Evolutionary conservation across 2,113 vertebrate species (phyloP).

Genomic region (Melierax canorus): DNA sequence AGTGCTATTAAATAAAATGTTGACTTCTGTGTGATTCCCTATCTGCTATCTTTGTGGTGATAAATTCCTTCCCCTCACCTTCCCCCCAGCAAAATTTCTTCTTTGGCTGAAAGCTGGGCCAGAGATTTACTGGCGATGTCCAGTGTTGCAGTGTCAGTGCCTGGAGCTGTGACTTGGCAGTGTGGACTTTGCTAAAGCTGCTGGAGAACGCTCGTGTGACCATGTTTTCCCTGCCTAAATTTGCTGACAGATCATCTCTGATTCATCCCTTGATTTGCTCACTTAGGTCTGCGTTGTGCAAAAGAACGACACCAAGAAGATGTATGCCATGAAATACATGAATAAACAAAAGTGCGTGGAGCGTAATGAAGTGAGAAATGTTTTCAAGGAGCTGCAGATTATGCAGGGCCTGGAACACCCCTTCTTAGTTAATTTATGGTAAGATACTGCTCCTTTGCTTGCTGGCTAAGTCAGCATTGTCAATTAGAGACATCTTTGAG

Average conservation of each 20-base stretch:
- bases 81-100: background rate
- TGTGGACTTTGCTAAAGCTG: background rate
- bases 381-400: constrained; percentile 97
- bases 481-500: background rate
- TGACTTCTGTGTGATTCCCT: background rate
- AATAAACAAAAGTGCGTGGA: constrained; percentile 97
- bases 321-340: constrained; percentile 99
- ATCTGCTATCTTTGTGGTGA: background rate
- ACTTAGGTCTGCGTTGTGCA: constrained; percentile 94
- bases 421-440: constrained; percentile 97
- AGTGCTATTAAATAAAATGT: background rate
- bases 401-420: constrained; percentile 97
- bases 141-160: no score
- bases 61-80: background rate
- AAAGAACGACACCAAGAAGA: constrained; percentile 97
- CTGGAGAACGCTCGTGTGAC: accelerated
- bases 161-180: background rate
- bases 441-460: constrained; percentile 20
- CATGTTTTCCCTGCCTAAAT: background rate
- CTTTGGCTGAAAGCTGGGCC: background rate
- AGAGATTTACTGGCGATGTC: background rate
- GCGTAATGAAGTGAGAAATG: constrained; percentile 94
- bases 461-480: accelerated
- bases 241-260: background rate
- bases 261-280: background rate